Percentiles rank a stretch among this genome's conserved stretches.
phyloP scores from a whole-genome alignment of 2,113 vertebrate genomes.

The Rousettus leschenaultii region DNA sequence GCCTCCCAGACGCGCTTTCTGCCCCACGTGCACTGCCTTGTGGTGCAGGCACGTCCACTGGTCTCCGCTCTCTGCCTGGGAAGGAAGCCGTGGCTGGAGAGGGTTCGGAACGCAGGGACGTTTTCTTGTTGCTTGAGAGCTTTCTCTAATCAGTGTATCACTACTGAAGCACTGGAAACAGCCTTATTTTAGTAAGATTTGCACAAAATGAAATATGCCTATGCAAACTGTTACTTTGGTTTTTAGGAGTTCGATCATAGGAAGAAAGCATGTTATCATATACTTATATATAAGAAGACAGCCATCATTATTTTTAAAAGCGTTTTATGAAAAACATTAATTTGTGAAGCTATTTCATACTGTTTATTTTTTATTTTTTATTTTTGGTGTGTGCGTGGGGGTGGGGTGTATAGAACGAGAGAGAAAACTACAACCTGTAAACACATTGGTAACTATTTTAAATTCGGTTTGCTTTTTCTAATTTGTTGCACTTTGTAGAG shows the following conservation, averaged over 20 bases:
- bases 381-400: background rate
- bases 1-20: constrained; percentile 47
- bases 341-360: constrained; percentile 41
- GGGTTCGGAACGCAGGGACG: constrained; percentile 67
- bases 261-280: constrained; percentile 50
- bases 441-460: constrained; percentile 62
- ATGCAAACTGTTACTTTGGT: constrained; percentile 73
- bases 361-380: background rate
- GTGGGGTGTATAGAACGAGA: background rate
- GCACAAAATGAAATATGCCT: constrained; percentile 76
- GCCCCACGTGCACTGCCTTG: constrained; percentile 72
- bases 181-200: constrained; percentile 82
- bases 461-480: constrained; percentile 64
- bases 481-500: constrained; percentile 67
- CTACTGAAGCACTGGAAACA: constrained; percentile 54
- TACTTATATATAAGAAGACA: constrained; percentile 57
- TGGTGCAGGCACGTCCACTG: constrained; percentile 22
- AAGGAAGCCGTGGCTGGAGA: constrained; percentile 43
- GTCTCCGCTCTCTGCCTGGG: constrained; percentile 68
- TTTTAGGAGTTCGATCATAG: constrained; percentile 64
- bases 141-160: constrained; percentile 47
- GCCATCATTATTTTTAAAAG: constrained; percentile 50
- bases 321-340: constrained; percentile 56
- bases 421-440: constrained; percentile 44
- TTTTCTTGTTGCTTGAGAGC: constrained; percentile 61